Evolutionary conservation across 2,797 vertebrate species (phyloP).

Genomic region (Limnodromus scolopaceus): DNA sequence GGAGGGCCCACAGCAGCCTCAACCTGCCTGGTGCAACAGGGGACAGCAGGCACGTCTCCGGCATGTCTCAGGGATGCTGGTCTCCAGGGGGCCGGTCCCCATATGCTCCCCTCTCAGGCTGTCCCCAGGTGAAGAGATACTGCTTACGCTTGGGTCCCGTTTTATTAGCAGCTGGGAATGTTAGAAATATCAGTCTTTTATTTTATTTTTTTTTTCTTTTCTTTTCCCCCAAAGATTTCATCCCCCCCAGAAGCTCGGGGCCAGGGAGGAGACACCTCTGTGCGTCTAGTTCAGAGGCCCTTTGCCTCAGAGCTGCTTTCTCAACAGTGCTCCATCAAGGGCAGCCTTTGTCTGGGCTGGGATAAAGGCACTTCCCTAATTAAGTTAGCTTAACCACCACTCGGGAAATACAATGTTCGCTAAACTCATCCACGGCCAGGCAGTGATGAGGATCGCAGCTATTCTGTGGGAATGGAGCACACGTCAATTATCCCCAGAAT

Average conservation of each 20-base stretch:
- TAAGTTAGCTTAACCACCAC: constrained; percentile 56
- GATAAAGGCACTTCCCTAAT: constrained; percentile 64
- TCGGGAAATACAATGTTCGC: constrained; percentile 27
- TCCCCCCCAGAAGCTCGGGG: neutral
- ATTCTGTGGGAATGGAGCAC: constrained; percentile 54
- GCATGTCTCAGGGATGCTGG: accelerated
- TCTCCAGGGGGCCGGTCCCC: neutral
- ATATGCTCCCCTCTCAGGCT: neutral
- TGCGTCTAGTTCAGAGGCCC: neutral
- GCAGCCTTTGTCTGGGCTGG: constrained; percentile 31
- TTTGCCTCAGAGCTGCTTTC: neutral
- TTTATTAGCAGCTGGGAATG: neutral
- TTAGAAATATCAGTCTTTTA: neutral
- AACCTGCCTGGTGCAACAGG: accelerated
- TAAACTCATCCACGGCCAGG: constrained; percentile 44
- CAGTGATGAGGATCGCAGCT: neutral
- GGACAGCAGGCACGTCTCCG: accelerated
- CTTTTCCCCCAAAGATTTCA: neutral
- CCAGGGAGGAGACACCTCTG: neutral
- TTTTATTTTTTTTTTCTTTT: neutral
- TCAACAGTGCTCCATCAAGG: neutral
- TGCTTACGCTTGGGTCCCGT: neutral
- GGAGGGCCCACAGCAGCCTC: neutral
- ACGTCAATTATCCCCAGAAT: constrained; percentile 58
- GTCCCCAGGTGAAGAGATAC: neutral